Evolutionary conservation across 2,113 vertebrate genomes (phyloP), one percentile per base, ranked within the genome.

Genomic region (Mirza zaza): DNA sequence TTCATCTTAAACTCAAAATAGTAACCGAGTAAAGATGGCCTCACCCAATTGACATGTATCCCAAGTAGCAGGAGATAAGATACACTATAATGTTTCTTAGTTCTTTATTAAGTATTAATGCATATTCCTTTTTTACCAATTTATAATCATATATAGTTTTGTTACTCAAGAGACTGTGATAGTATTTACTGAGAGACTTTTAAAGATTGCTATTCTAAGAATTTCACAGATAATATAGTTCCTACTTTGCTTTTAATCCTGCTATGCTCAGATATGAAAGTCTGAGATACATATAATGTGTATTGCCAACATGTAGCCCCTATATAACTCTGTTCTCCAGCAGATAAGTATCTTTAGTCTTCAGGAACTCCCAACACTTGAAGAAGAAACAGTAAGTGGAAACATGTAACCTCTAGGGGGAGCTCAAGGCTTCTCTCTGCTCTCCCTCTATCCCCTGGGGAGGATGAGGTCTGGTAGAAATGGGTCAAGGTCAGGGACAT

Each of bases 381-480:
- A 94, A 70, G 55, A 80, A 84, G 85, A 89, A 80, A 77, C 14
- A 55, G 8, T 86, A 92, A 82, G 36, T 96, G 67, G 90, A 97
- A 95, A 82, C n/a, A 73, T 90, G 75, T 48, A 75, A 79, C 88
- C 97, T 94, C 96, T 95, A 98, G 96, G 95, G 88, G 96, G 94
- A 97, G 95, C 96, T 96, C 95, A 92, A 95, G 95, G 17, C 57
- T 79, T 97, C 96, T 95, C 85, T 93, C 94, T 87, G 20, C 8
- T 55, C 15, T 76, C 17, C 32, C 8, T 79, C 23, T 77, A 0
- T 75, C n/a, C 42, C 88, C 59, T 67, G 34, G 83, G 61, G 75
- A 93, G 77, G 83, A 57, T 18, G 63, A 92, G 79, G 57, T 61
- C 80, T 87, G 75, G 32, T 34, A 61, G 71, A 89, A 61, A 77